Base-by-base conservation (phyloP, 1,140 invertebrate species). In the Zaprionus vittiger region DNA sequence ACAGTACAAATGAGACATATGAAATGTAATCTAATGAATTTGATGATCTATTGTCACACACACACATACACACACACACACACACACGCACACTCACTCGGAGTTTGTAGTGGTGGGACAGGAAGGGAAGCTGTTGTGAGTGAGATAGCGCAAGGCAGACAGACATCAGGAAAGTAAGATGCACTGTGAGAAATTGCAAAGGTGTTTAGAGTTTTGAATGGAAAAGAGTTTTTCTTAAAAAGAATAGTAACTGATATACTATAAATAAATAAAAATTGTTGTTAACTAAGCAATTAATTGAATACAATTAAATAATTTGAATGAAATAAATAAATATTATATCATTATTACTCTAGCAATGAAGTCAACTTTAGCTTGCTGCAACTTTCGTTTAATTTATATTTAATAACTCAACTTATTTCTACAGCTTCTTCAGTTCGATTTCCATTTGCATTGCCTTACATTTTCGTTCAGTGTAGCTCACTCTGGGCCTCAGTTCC, bases 1-100 rank as follows among this genome's bases (percentile, higher is more conserved):
- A 17, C 28, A 55, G 54, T 69, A 60, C 84, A 79, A 70, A 71
- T 74, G 78, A 83, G 84, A 84, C 84, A 89, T 90, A 84, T 90
- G 79, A 81, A 90, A 89, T 89, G 84, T 89, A 89, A 89, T 83
- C 66, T 84, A 84, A 89, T 89, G 84, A 89, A 89, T 89, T 89
- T 90, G 84, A 89, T 89, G 84, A 89, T 89, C 85, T 89, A 89
- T 90, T 89, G 84, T 89, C 76, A 71, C 22, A 61, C 56, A 64
- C 24, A 38, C n/a, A 52, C 22, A 55, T 20, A 41, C 24, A 34
- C n/a, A 41, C 75, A 68, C 22, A 60, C 55, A 63, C 17, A 22
- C 4, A 5, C 26, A 59, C 15, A 47, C 55, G 52, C 11, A 24
- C 31, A 34, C 20, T 52, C 15, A 55, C 37, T n/a, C 20, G 41